These are phyloP conservation scores for Drosophila pullipes DNA, from an alignment of 2,888 invertebrate species.

Conservation along the genomic window DNA sequence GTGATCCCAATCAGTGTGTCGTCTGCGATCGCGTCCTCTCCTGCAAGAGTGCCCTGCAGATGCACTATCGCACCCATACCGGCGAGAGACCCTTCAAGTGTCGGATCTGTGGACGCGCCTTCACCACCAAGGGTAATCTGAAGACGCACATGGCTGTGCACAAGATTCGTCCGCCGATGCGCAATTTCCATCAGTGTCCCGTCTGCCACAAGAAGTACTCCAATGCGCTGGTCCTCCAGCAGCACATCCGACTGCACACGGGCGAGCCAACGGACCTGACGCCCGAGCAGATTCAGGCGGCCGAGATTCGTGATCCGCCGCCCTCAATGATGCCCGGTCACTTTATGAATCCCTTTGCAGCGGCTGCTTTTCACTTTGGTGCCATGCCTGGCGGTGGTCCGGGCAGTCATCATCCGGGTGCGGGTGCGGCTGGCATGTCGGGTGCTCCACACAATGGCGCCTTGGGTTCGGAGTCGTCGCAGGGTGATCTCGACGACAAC, in stretches of 20 bases:
- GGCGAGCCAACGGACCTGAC: conserved; percentile 94
- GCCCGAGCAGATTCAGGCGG: conserved; percentile 94
- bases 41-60: conserved; percentile 98
- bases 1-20: conserved; percentile 99
- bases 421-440: conserved; percentile 40
- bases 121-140: conserved; percentile 99
- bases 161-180: conserved; percentile 96
- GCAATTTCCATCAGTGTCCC: conserved; percentile 97
- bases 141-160: conserved; percentile 99
- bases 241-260: conserved; percentile 97
- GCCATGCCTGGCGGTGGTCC: conserved; percentile 78
- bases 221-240: conserved; percentile 96
- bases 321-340: conserved; percentile 86
- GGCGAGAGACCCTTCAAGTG: conserved; percentile 94
- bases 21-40: conserved; percentile 98
- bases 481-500: conserved; percentile 85
- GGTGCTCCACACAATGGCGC: conserved; percentile 78
- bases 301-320: conserved; percentile 92
- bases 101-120: conserved; percentile 98
- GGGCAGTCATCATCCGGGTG: conserved; percentile 31
- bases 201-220: conserved; percentile 99
- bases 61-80: conserved; percentile 92
- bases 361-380: conserved; percentile 84
- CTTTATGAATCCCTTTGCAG: conserved; percentile 85
- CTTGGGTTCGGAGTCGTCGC: conserved; percentile 85